Conservation (phyloP, 2,888 invertebrate species). For the Zeuzera pyrina region DNA sequence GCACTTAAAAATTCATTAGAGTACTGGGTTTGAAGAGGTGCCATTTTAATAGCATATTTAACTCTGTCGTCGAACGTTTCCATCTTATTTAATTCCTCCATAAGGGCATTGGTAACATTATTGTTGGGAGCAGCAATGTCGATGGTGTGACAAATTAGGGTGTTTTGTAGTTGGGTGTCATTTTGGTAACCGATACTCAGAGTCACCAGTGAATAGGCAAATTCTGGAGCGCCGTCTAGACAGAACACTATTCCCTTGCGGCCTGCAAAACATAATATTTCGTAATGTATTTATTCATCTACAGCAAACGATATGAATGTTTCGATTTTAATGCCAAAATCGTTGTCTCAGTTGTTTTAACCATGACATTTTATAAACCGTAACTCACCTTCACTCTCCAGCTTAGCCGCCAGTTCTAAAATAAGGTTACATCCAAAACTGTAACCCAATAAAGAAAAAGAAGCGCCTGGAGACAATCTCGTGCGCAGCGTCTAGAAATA, state of each 20-base stretch:
- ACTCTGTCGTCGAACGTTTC: slow-evolving; percentile 74
- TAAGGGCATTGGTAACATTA: slow-evolving; percentile 40
- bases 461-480: no score
- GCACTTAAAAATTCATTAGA: slow-evolving; percentile 35
- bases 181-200: slow-evolving; percentile 55
- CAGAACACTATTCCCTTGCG: slow-evolving; percentile 76
- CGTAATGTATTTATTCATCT: no score
- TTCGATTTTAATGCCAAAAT: no score
- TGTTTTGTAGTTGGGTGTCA: slow-evolving; percentile 70
- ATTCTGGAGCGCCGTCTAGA: slow-evolving; percentile 87
- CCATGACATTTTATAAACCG: no score
- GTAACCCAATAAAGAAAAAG: no score
- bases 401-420: no score
- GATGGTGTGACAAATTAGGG: slow-evolving; percentile 69
- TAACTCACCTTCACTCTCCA: no score
- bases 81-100: slow-evolving; percentile 60
- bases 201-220: slow-evolving; percentile 71
- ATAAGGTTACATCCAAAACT: no score
- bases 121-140: slow-evolving; percentile 59
- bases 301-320: no score
- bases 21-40: slow-evolving; percentile 50
- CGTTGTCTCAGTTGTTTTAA: no score
- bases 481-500: no score
- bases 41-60: slow-evolving; percentile 46
- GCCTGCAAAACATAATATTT: no score